phyloP scores from a whole-genome alignment of 2,113 vertebrate species.

The Henicopernis longicauda region DNA sequence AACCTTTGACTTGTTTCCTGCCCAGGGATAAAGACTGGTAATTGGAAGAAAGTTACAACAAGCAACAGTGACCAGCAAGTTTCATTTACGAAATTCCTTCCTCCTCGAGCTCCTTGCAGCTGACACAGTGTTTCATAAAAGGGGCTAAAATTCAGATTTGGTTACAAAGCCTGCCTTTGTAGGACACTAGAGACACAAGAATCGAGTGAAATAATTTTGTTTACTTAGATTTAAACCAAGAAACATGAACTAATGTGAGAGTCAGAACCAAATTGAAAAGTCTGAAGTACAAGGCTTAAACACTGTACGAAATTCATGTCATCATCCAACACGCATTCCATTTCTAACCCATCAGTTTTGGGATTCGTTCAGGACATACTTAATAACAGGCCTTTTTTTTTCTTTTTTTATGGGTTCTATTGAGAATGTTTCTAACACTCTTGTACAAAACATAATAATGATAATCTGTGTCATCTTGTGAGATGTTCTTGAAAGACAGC shows the following conservation, averaged over 20 bases:
- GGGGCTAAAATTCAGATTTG: background rate
- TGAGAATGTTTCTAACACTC: background rate
- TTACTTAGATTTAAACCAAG: conserved; percentile 43
- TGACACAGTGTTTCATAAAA: conserved; percentile 36
- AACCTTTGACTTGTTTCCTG: conserved; percentile 27
- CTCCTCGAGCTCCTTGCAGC: background rate
- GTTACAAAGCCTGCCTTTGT: conserved; percentile 28
- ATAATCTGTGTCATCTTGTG: background rate
- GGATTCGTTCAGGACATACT: conserved; percentile 58
- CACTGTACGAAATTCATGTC: conserved; percentile 21
- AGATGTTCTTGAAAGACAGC: background rate
- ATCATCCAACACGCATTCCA: conserved; percentile 57
- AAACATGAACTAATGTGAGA: conserved; percentile 36
- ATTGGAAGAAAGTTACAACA: conserved; percentile 21
- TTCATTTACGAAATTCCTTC: conserved; percentile 31
- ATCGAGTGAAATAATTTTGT: conserved; percentile 18
- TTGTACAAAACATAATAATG: background rate
- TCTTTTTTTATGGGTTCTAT: background rate
- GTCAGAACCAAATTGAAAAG: conserved; percentile 20
- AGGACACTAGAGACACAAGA: conserved; percentile 45
- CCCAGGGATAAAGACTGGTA: conserved; percentile 14
- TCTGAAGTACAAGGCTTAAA: conserved; percentile 39
- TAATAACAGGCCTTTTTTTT: conserved; percentile 3
- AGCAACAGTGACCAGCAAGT: conserved; percentile 35
- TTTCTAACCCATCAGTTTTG: conserved; percentile 58